Conservation (phyloP, 2,888 invertebrate species). For the Drosophila suboccidentalis region DNA sequence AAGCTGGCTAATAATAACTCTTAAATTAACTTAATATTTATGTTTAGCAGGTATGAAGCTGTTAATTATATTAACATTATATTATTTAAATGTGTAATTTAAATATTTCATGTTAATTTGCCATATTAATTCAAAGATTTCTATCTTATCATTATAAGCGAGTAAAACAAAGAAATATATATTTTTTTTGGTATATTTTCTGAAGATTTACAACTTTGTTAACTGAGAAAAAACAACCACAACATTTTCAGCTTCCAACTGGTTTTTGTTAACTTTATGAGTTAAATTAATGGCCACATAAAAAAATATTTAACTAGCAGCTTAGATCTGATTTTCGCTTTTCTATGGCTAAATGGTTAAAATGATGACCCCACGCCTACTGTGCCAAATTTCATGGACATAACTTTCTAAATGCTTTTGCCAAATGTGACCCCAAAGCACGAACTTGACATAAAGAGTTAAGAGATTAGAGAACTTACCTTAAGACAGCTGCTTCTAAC, state of each 20-base stretch:
- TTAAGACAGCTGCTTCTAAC: slow-evolving; percentile 30
- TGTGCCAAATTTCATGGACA: slow-evolving; percentile 39
- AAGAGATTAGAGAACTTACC: slow-evolving; percentile 44
- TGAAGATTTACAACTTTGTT: background rate
- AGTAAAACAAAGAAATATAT: background rate
- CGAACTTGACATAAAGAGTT: slow-evolving; percentile 38
- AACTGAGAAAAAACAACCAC: background rate
- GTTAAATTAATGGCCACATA: slow-evolving; percentile 22
- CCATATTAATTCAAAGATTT: background rate
- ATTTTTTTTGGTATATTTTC: background rate
- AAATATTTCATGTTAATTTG: background rate
- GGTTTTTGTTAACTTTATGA: slow-evolving; percentile 23
- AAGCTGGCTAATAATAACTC: too few species aligned
- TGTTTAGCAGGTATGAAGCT: background rate
- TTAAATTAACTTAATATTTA: background rate
- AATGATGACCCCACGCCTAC: slow-evolving; percentile 20
- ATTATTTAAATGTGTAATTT: too few species aligned
- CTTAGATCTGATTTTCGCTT: slow-evolving; percentile 29
- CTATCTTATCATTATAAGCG: too few species aligned
- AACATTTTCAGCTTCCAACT: slow-evolving; percentile 1
- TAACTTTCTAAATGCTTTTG: slow-evolving; percentile 47
- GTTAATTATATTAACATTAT: too few species aligned
- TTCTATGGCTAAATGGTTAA: slow-evolving; percentile 7
- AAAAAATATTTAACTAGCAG: slow-evolving; percentile 24
- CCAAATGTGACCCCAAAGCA: slow-evolving; percentile 24